phyloP scores from a whole-genome alignment of 2,888 invertebrate species.

The Trichopria drosophilae region DNA sequence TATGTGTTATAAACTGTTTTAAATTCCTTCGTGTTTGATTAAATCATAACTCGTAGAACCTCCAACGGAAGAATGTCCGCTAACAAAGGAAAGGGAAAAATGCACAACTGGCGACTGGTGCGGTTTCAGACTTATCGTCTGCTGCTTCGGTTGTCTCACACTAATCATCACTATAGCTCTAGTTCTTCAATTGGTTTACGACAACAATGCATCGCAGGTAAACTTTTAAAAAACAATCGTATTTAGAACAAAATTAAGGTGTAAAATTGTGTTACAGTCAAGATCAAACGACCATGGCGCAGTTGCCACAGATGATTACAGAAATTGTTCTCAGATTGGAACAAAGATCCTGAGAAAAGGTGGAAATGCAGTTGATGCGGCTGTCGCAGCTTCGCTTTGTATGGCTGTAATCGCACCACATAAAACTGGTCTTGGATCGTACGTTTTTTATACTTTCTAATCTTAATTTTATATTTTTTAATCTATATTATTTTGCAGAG shows the following conservation, averaged over 20 bases:
- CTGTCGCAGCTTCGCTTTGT: conserved; percentile 74
- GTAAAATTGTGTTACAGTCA: conserved; percentile 31
- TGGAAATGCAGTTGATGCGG: conserved; percentile 79
- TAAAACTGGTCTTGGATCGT: conserved; percentile 78
- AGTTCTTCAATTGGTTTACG: conserved; percentile 72
- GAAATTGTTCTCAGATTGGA: conserved; percentile 73
- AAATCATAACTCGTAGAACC: too few species aligned
- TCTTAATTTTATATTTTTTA: conserved; percentile 10
- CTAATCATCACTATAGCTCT: conserved; percentile 72
- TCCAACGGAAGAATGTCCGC: conserved; percentile 51
- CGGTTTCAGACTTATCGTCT: conserved; percentile 69
- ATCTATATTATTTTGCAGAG: conserved; percentile 62
- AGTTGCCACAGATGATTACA: conserved; percentile 71
- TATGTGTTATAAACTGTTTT: too few species aligned
- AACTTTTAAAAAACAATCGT: conserved; percentile 20
- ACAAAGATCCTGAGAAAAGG: conserved; percentile 68
- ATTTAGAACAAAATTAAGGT: conserved; percentile 10
- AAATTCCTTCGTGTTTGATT: too few species aligned
- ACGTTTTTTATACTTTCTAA: conserved; percentile 46
- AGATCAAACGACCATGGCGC: conserved; percentile 65
- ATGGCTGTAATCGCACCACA: conserved; percentile 74
- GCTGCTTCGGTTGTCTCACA: conserved; percentile 69
- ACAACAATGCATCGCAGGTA: conserved; percentile 69
- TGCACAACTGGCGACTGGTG: conserved; percentile 45
- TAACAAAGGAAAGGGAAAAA: conserved; percentile 45